phyloP scores from a whole-genome alignment of 2,113 vertebrate species.

The Plecturocebus donacophilus region DNA sequence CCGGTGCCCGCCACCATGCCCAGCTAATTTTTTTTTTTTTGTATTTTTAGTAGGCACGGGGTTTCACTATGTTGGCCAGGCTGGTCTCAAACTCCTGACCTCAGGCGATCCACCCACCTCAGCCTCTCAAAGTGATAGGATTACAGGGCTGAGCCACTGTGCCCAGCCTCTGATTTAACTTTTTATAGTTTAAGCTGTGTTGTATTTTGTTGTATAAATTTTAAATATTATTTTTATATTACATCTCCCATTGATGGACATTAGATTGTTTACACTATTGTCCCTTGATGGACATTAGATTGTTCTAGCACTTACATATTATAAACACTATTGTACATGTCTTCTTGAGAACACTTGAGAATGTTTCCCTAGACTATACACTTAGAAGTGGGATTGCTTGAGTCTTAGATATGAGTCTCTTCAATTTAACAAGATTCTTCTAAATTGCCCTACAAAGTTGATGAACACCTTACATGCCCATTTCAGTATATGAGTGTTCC shows the following conservation, averaged over 20 bases:
- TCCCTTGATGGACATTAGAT: background rate
- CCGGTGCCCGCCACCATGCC: no score
- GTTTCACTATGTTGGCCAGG: no score
- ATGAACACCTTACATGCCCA: background rate
- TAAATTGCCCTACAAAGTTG: background rate
- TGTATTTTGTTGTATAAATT: background rate
- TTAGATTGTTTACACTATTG: no score
- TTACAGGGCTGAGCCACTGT: accelerated
- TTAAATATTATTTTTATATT: background rate
- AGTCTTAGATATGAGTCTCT: background rate
- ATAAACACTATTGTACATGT: background rate
- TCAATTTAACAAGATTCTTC: background rate
- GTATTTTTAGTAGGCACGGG: no score
- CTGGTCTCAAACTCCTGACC: no score
- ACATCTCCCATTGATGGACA: background rate
- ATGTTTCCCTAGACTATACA: background rate
- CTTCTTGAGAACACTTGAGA: background rate
- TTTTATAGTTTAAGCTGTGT: background rate
- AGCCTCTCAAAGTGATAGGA: no score
- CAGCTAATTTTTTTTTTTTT: no score
- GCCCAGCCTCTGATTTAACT: no score
- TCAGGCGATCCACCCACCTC: no score
- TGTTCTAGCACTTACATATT: background rate
- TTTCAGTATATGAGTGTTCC: background rate
- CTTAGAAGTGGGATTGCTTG: background rate